Conservation (phyloP, 2,797 vertebrate species). For the Balearica regulorum region DNA sequence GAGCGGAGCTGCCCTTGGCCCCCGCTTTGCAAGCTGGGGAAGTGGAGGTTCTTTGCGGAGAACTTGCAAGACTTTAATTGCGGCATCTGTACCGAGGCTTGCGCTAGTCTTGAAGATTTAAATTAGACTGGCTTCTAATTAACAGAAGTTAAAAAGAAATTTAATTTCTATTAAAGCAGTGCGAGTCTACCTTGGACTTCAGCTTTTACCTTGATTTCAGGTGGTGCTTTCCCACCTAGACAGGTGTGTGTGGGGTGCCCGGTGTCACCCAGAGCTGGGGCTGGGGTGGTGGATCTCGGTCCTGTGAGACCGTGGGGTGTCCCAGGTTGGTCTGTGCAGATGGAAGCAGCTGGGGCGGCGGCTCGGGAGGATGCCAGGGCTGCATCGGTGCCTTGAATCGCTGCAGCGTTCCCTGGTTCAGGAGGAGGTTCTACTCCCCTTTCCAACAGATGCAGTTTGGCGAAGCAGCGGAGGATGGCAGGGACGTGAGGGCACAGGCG, state of each 20-base stretch:
- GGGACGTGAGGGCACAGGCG: background rate
- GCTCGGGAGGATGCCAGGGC: background rate
- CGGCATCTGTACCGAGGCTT: background rate
- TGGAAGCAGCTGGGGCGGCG: background rate
- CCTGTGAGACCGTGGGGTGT: background rate
- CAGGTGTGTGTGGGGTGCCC: background rate
- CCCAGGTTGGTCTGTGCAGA: fast-evolving
- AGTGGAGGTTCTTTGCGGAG: background rate
- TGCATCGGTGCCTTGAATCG: fast-evolving
- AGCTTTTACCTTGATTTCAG: background rate
- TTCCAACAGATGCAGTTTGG: background rate
- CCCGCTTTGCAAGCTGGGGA: background rate
- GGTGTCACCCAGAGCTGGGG: background rate
- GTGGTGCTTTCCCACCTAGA: background rate
- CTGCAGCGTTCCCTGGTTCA: fast-evolving
- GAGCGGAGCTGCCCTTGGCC: background rate
- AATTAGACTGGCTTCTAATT: conserved; percentile 21
- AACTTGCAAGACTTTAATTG: conserved; percentile 34
- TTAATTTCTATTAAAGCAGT: background rate
- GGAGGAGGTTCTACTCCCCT: background rate
- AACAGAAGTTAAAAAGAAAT: background rate
- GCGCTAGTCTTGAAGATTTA: background rate
- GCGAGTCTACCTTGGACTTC: background rate
- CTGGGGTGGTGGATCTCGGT: background rate
- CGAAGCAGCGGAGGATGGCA: fast-evolving